Evolutionary conservation across 1,140 invertebrate species (phyloP), one percentile per base, ranked within the genome.

Genomic region (Melanaphis sacchari): DNA sequence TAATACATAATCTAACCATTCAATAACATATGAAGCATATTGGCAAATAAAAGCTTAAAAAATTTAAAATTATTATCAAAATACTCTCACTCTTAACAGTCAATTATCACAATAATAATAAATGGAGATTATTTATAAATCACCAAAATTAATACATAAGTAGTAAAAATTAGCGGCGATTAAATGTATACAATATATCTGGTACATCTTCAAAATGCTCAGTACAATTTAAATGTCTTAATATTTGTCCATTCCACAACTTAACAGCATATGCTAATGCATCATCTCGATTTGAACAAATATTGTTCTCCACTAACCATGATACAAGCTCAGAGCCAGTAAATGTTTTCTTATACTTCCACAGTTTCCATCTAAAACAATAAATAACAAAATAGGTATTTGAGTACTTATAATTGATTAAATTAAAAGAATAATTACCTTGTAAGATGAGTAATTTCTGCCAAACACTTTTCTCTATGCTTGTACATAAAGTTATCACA

Each of bases 401-500:
- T 95, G 40, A 52, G 8, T 38, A 88, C 2, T 36, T 36, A 46
- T 2, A 87, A 46, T 46, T 6, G 21, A 22, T 82, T 46, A 94
- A 95, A 95, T 93, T 95, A 43, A 9, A 87, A 82, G 59, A 46
- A 26, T 8, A 93, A 94, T 94, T 95, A 97, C 96, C 96, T 96
- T 95, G 96, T 96, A 95, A 98, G 97, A 94, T 96, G 96, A 36
- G 97, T 97, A 95, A 99, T 98, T 82, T 97, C 97, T 94, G 96
- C 96, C 88, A 96, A 96, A 95, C 98, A 99, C 94, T 97, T 97
- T 22, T 97, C 96, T 94, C 98, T 96, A 95, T 99, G 97, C 95
- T 98, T 98, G 49, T 96, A 97, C 40, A 96, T 96, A 95, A 99
- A 99, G 95, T 99, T 98, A 94, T 99, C 97, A 94, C 98, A 98